phyloP scores from a whole-genome alignment of 2,797 vertebrate species.

The Lerista edwardsae region DNA sequence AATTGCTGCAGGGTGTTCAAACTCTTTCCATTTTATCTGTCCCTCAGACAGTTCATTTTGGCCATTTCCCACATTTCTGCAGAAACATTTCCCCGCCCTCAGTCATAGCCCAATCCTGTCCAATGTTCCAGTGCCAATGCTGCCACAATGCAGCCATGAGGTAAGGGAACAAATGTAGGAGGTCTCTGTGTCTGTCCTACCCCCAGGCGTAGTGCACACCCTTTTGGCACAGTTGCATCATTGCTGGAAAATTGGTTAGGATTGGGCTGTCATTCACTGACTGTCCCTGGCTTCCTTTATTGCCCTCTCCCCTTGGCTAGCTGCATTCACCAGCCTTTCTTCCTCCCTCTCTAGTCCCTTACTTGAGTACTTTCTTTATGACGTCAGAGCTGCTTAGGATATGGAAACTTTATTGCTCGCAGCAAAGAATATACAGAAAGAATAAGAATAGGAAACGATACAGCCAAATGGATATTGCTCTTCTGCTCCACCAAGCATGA shows the following conservation, averaged over 20 bases:
- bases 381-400: not conserved
- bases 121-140: too few species aligned
- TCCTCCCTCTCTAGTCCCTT: not conserved
- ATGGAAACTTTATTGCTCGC: not conserved
- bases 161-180: too few species aligned
- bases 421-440: not conserved
- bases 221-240: too few species aligned
- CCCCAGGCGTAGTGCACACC: too few species aligned
- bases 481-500: constrained; percentile 3
- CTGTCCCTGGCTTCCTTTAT: not conserved
- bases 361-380: not conserved
- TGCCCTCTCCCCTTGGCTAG: not conserved
- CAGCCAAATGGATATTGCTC: not conserved
- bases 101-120: too few species aligned
- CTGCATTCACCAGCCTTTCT: not conserved
- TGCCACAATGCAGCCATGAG: too few species aligned
- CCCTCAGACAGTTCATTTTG: too few species aligned
- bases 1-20: not conserved
- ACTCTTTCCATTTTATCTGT: not conserved
- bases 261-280: not conserved
- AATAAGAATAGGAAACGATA: not conserved
- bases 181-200: too few species aligned
- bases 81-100: not conserved
- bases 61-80: not conserved
- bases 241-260: too few species aligned